Base-by-base conservation (phyloP, 2,797 vertebrate species). In the Scleropages formosus region DNA sequence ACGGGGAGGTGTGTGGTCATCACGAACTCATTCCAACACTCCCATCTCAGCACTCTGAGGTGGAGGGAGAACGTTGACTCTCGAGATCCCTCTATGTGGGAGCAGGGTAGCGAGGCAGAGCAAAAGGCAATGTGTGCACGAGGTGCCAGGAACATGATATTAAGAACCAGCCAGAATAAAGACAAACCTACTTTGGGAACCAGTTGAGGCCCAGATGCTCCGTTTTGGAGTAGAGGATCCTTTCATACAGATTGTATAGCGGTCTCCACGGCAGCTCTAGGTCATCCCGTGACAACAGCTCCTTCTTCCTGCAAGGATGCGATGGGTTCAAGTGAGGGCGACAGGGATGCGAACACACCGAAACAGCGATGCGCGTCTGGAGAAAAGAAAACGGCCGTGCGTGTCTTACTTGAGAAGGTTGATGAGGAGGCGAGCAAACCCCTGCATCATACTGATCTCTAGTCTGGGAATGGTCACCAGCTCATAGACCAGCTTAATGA, bases 371-470 rank as follows among this genome's bases (percentile, higher is more conserved):
- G 16, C 15, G 53, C 12, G 22, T 39, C 6, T 39, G 31, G 31
- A 39, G 16, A 53, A 16, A 27, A 53, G 66, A 20, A n/a, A n/a
- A 22, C 39, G n/a, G 69, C 13, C 11, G 70, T 6, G 31, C 39
- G 31, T 39, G 31, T 91, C 95, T 94, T 93, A 99, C 97, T 99
- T 98, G 73, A 98, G 91, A 77, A 98, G 91, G 85, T 93, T 98
- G 88, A 98, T 96, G 84, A 99, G 92, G 78, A 98, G 95, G 70
- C 96, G 96, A 72, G 96, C 93, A 81, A 98, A 96, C 76, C 96
- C 95, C 85, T 97, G 97, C 96, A 98, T 96, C 95, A 98, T 97
- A 87, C 96, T 98, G 90, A 97, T 97, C 90, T 99, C 97, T 88
- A 99, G 91, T 82, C 89, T 95, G 53, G 95, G 95, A 82, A 98